Percentiles rank a stretch among this genome's conserved stretches.
Evolutionary conservation across 2,797 vertebrate genomes (phyloP).

Genomic region (Clarias pachynema): DNA sequence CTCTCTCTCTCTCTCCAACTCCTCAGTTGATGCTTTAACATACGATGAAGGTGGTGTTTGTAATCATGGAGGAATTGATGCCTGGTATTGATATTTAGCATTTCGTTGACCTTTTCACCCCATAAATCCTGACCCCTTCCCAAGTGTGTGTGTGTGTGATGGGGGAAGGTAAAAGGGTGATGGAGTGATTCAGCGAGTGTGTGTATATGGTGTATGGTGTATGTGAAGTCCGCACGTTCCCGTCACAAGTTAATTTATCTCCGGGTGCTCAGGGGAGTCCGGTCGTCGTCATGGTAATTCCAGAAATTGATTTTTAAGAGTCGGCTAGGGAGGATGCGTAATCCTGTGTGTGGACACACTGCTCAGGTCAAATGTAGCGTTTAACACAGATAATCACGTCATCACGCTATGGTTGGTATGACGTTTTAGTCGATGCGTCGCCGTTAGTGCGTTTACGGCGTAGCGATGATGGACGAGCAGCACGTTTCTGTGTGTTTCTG

Average conservation of each 20-base stretch:
- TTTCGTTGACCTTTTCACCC: conserved; percentile 43
- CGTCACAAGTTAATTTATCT: conserved; percentile 48
- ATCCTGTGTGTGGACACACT: conserved; percentile 41
- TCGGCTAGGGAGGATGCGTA: conserved; percentile 42
- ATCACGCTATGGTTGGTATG: neutral
- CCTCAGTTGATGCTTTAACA: neutral
- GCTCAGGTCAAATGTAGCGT: conserved; percentile 27
- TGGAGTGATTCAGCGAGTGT: neutral
- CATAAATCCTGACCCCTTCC: conserved; percentile 29
- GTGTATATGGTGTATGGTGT: neutral
- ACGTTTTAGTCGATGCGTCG: neutral
- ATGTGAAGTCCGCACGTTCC: conserved; percentile 36
- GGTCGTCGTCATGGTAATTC: conserved; percentile 52
- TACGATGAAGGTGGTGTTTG: neutral
- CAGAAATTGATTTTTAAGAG: conserved; percentile 54
- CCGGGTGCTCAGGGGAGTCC: conserved; percentile 32
- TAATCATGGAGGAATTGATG: conserved; percentile 21
- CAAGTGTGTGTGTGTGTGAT: conserved; percentile 6
- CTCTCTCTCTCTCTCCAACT: no score
- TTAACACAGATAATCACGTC: neutral
- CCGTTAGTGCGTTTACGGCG: neutral
- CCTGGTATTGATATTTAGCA: conserved; percentile 32
- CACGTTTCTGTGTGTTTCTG: neutral
- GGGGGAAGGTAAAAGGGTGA: neutral
- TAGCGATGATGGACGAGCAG: neutral